Percentiles rank a stretch among this genome's conserved stretches.
Evolutionary conservation across 2,113 vertebrate species (phyloP).

Genomic region (Arizona elegans): DNA sequence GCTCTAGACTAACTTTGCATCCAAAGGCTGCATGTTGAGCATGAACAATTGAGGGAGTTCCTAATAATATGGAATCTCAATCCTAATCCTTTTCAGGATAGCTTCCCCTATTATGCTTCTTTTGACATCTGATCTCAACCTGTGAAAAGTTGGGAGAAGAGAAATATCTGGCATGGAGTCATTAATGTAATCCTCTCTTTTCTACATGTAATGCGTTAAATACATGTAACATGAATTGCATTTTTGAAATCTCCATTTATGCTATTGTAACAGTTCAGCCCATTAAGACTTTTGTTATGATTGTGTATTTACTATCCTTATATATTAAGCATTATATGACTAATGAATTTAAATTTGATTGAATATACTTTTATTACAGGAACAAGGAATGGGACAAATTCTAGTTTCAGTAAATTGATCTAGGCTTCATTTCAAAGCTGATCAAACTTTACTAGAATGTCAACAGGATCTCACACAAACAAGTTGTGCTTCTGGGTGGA

Average conservation of each 20-base stretch:
- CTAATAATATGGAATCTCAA: not conserved
- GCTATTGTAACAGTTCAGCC: not conserved
- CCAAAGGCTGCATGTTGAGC: not conserved
- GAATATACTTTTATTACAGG: not conserved
- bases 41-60: not conserved
- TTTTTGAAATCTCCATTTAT: not conserved
- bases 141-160: not conserved
- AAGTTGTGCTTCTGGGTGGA: conserved; percentile 26
- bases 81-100: not conserved
- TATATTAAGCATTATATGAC: not conserved
- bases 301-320: not conserved
- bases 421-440: not conserved
- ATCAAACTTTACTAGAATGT: conserved; percentile 12
- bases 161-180: not conserved
- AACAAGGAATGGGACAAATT: not conserved
- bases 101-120: not conserved
- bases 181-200: not conserved
- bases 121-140: not conserved
- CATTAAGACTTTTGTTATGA: not conserved
- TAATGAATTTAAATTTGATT: conserved; percentile 1
- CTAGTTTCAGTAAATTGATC: conserved; percentile 12
- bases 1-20: not conserved
- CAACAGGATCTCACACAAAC: conserved; percentile 13
- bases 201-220: not conserved
- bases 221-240: no score